Evolutionary conservation across 2,797 vertebrate genomes (phyloP).

Genomic region (Siniperca obscura): DNA sequence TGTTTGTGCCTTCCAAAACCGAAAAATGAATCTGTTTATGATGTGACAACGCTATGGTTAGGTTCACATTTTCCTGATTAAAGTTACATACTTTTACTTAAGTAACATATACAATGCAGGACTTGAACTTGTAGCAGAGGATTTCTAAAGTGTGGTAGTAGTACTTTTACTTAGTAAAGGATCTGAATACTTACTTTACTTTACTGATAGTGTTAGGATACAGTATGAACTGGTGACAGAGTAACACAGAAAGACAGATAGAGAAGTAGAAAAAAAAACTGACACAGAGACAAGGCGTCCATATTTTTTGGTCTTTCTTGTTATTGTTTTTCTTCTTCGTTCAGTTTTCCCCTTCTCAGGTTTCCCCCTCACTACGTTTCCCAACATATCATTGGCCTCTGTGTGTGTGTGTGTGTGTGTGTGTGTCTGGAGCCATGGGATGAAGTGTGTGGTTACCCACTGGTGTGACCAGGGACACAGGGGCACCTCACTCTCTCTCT

Average conservation of each 20-base stretch:
- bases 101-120: neutral
- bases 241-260: neutral
- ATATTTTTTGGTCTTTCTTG: constrained; percentile 70
- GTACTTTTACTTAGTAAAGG: neutral
- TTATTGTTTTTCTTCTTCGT: constrained; percentile 77
- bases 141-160: neutral
- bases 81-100: no score
- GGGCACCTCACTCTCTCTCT: constrained; percentile 68
- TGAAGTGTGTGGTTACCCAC: constrained; percentile 78
- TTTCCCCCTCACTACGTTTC: constrained; percentile 76
- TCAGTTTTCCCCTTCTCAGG: constrained; percentile 81
- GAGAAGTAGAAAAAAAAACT: neutral
- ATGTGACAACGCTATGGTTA: no score
- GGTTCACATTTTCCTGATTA: neutral
- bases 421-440: constrained; percentile 74
- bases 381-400: constrained; percentile 82
- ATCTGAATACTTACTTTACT: neutral
- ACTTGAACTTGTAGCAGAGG: neutral
- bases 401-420: constrained; percentile 71
- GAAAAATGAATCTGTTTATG: no score
- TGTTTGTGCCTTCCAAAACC: no score
- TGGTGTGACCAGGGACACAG: constrained; percentile 76
- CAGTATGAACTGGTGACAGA: neutral
- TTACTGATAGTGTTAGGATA: neutral
- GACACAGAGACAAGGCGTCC: constrained; percentile 34